Conservation (phyloP, 2,888 invertebrate species). For the Thymelicus acteon region DNA sequence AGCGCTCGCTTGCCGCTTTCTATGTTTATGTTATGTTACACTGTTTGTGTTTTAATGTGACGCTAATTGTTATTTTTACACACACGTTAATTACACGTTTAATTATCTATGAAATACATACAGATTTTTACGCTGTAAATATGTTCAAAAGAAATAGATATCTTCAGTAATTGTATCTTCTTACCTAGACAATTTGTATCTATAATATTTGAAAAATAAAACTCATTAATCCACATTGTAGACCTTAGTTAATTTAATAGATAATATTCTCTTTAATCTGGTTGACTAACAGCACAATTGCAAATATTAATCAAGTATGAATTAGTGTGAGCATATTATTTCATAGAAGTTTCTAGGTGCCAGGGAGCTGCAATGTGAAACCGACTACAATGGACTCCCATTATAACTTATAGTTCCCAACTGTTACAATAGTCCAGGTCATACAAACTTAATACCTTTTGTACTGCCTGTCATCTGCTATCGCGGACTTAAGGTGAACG, state of each 20-base stretch:
- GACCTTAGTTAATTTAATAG: neutral
- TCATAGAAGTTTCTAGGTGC: no score
- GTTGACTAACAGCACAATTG: neutral
- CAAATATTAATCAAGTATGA: constrained; percentile 3
- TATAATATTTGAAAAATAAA: no score
- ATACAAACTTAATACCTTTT: neutral
- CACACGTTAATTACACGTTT: neutral
- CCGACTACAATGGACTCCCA: no score
- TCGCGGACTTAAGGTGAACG: no score
- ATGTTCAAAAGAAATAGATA: no score
- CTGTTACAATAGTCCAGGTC: neutral
- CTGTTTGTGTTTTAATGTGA: constrained; percentile 6
- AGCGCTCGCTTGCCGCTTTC: constrained; percentile 58
- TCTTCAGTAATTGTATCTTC: no score
- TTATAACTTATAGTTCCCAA: no score
- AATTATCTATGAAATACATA: neutral
- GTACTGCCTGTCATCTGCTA: neutral
- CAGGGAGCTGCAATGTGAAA: no score
- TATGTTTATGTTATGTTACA: constrained; percentile 45
- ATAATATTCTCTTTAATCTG: no score
- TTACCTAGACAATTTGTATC: no score
- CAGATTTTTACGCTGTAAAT: no score
- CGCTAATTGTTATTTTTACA: constrained; percentile 9
- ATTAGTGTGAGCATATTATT: neutral
- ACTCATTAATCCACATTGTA: neutral